Evolutionary conservation across 37 sponge, comb jelly and placozoan genomes (phyloP), one percentile per base, ranked within the genome.

Genomic region (Beroe ovata): DNA sequence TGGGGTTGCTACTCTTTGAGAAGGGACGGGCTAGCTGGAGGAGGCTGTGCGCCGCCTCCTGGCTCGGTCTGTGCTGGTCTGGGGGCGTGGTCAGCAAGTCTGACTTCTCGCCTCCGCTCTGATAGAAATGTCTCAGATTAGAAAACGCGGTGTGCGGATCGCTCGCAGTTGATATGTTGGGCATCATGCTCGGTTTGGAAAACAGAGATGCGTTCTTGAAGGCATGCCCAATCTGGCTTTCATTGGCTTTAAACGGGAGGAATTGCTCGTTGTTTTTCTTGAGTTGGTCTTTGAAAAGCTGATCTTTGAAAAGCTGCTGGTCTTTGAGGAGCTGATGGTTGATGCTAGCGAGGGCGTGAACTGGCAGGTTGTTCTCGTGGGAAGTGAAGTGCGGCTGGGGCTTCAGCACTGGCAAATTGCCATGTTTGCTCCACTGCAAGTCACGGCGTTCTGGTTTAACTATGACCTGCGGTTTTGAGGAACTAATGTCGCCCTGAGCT

Each of bases 341-440:
- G 20, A 71, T 71, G 36, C 38, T 71, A 2, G 71, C 71, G 38
- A 71, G 38, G 20, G 38, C 38, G 34, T 71, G 36, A 6, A 28
- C 19, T 21, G 71, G 38, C 3, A 35, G 16, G 38, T 8, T 29
- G 8, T 29, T 35, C 36, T 29, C 38, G 36, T 71, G 36, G 20
- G 36, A 29, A 4, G 71, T 36, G 71, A 71, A 71, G 20, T 71
- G 71, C 16, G 71, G 71, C 36, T 71, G 71, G 8, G 71, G 71
- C 20, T 71, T 71, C 2, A 71, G 71, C 8, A 71, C 71, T 3
- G 71, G 71, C 8, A 71, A 38, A 29, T 62, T 62, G 23, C 28
- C 63, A 21, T 71, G 71, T 38, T 71, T 71, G 71, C 71, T 71
- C 71, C 71, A 71, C 36, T 71, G 38, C 38, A 71, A 36, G 38